Evolutionary conservation across 2,888 invertebrate species (phyloP).

Genomic region (Leptopilina drosophilae): DNA sequence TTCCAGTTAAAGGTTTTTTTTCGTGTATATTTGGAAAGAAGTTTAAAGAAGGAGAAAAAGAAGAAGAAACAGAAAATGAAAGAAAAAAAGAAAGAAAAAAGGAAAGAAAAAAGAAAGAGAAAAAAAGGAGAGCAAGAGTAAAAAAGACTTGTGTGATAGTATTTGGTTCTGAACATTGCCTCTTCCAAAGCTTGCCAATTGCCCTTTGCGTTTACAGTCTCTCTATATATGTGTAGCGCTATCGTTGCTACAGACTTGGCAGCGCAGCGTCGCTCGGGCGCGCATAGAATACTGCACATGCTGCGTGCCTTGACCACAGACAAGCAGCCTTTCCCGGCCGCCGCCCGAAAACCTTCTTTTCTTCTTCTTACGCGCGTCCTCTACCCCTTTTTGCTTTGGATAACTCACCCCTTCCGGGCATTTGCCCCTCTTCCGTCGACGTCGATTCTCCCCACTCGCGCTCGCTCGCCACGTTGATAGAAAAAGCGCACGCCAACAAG

Average conservation of each 20-base stretch:
- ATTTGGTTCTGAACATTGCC: background rate
- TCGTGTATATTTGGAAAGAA: no score
- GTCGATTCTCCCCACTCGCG: conserved; percentile 27
- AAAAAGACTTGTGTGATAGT: conserved; percentile 23
- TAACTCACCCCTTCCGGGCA: conserved; percentile 42
- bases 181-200: background rate
- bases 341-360: conserved; percentile 70
- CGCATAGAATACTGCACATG: conserved; percentile 65
- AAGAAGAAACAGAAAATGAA: no score
- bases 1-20: no score
- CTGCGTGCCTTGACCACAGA: conserved; percentile 75
- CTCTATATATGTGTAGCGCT: background rate
- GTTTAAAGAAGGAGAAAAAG: no score
- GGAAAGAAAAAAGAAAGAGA: no score
- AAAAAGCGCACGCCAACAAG: no score
- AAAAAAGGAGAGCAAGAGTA: background rate
- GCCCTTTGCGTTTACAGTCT: conserved; percentile 7
- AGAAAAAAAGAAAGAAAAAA: no score
- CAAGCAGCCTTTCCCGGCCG: conserved; percentile 71
- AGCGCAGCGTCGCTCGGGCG: conserved; percentile 54
- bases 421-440: conserved; percentile 41
- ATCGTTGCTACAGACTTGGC: conserved; percentile 40
- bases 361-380: conserved; percentile 56
- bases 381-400: conserved; percentile 52
- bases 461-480: conserved; percentile 23